Conservation (phyloP, 2,888 invertebrate genomes). For the Leucophenga maculata region DNA sequence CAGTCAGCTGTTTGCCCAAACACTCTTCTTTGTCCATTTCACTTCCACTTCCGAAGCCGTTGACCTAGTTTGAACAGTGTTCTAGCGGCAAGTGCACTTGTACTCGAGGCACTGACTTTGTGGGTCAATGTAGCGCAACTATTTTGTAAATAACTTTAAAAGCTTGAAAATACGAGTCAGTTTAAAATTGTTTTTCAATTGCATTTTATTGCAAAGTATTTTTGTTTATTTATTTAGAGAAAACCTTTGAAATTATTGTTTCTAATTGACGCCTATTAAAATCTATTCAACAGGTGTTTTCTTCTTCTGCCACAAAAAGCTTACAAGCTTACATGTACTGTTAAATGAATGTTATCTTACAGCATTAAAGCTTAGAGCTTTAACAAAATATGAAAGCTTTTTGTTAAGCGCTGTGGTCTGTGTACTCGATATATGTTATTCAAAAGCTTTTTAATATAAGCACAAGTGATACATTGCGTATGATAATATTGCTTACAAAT, state of each 20-base stretch:
- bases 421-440: neutral
- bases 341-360: neutral
- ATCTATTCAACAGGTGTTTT: too few relatives aligned
- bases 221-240: too few relatives aligned
- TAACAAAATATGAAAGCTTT: conserved; percentile 24
- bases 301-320: neutral
- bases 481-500: neutral
- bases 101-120: neutral
- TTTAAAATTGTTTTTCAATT: too few relatives aligned
- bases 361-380: conserved; percentile 31
- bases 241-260: too few relatives aligned
- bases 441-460: neutral
- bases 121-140: too few relatives aligned
- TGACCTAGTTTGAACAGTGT: neutral
- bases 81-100: neutral
- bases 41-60: neutral
- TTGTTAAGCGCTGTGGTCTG: neutral
- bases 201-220: too few relatives aligned
- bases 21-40: too few relatives aligned
- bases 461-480: neutral
- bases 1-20: conserved; percentile 12
- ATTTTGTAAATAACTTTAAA: too few relatives aligned
- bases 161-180: too few relatives aligned
- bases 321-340: neutral
- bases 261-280: too few relatives aligned